phyloP scores from a whole-genome alignment of 2,888 invertebrate species.

The Myathropa florea region DNA sequence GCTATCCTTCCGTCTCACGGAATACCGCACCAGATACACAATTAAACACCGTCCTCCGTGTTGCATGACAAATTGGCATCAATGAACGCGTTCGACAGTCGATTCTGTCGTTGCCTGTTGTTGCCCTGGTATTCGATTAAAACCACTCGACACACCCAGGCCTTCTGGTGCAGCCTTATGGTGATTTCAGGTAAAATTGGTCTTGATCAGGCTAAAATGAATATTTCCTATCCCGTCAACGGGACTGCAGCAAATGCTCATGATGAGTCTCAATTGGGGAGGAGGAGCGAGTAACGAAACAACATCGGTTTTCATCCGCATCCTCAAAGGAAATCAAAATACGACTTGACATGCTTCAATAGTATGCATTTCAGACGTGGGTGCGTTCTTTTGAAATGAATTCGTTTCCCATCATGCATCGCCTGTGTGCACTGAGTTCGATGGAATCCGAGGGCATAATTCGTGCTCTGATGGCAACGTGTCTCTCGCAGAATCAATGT shows the following conservation, averaged over 20 bases:
- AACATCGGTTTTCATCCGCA: neutral
- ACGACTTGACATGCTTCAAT: neutral
- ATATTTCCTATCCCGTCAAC: too few species aligned
- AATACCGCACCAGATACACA: neutral
- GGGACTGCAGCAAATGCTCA: too few species aligned
- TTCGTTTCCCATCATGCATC: too few species aligned
- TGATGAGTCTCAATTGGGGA: too few species aligned
- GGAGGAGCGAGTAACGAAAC: neutral
- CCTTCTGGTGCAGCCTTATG: neutral
- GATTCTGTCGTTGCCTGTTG: neutral
- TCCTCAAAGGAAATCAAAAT: constrained; percentile 19
- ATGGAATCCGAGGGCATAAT: too few species aligned
- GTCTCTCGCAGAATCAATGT: too few species aligned
- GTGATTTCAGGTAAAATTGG: too few species aligned
- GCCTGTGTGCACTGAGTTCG: too few species aligned
- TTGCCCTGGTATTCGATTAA: neutral
- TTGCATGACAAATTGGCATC: constrained; percentile 17
- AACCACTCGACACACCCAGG: neutral
- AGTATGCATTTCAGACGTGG: neutral
- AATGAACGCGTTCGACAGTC: neutral
- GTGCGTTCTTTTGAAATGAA: too few species aligned
- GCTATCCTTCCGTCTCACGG: neutral
- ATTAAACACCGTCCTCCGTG: neutral
- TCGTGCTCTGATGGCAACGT: too few species aligned
- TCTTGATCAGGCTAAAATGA: too few species aligned